Evolutionary conservation across 2,113 vertebrate genomes (phyloP).

Genomic region (Eolophus roseicapilla): DNA sequence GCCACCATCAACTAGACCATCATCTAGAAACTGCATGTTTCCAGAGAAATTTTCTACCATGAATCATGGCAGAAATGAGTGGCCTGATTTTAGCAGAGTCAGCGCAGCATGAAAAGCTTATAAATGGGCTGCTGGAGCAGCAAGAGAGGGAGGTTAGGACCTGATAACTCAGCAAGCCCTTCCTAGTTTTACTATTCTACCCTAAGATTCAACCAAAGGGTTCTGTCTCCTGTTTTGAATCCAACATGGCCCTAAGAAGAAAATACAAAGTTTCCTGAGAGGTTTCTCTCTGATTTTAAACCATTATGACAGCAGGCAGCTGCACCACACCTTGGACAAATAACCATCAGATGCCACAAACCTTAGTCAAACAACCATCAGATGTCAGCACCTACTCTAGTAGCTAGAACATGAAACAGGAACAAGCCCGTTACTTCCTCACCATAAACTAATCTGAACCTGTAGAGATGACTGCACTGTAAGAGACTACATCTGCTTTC

Average conservation of each 20-base stretch:
- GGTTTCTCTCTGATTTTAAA: background rate
- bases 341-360: background rate
- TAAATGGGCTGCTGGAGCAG: accelerated
- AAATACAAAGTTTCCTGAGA: background rate
- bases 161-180: background rate
- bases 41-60: background rate
- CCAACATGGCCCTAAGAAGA: background rate
- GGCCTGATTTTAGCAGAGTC: accelerated
- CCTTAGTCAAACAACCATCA: background rate
- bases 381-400: background rate
- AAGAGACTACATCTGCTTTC: accelerated
- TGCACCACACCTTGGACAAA: background rate
- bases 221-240: background rate
- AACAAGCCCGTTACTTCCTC: background rate
- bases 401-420: accelerated
- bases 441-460: accelerated
- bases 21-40: accelerated
- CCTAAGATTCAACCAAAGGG: background rate
- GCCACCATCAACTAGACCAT: background rate
- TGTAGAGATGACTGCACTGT: accelerated
- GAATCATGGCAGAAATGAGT: accelerated
- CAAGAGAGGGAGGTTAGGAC: background rate
- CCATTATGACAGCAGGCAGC: background rate
- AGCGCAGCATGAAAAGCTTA: accelerated
- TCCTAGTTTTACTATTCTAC: background rate